These are phyloP conservation scores for Myrmophylax atrothorax DNA, from an alignment of 2,113 vertebrate genomes.

Conservation along the genomic window DNA sequence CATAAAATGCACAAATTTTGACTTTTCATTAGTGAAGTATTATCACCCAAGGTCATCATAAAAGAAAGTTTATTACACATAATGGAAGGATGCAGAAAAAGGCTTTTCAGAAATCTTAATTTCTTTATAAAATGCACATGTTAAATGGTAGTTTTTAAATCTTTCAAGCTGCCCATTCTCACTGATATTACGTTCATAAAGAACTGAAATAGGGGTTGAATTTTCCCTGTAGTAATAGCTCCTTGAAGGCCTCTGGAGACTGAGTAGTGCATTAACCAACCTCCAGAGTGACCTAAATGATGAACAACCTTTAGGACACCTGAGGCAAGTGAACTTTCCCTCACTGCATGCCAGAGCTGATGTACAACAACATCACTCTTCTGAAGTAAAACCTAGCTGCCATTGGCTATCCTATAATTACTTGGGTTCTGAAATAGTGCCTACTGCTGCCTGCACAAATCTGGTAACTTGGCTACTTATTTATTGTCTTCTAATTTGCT, in stretches of 20 bases:
- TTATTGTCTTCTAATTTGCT: not conserved
- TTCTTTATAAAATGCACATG: slow-evolving; percentile 2
- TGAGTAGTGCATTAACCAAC: slow-evolving; percentile 4
- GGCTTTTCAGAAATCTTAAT: slow-evolving; percentile 7
- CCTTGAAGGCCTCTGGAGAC: not conserved
- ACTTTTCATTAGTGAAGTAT: slow-evolving; percentile 34
- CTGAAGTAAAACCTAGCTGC: not conserved
- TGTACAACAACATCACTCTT: not conserved
- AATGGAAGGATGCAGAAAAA: not conserved
- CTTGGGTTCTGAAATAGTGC: not conserved
- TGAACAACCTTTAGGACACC: not conserved
- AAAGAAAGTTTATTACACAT: slow-evolving; percentile 36
- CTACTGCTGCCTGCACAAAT: not conserved
- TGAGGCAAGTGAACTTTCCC: not conserved
- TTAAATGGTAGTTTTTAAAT: slow-evolving; percentile 13
- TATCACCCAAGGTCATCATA: slow-evolving; percentile 3
- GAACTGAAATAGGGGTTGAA: not conserved
- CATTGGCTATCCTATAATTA: not conserved
- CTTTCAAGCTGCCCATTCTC: not conserved
- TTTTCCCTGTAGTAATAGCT: slow-evolving; percentile 11
- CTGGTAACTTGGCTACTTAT: not conserved
- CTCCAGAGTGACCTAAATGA: not conserved
- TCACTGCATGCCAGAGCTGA: not conserved
- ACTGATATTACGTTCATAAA: slow-evolving; percentile 49
- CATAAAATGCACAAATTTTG: slow-evolving; percentile 5